Base-by-base conservation (phyloP, 2,888 invertebrate species). In the Lasius fuliginosus region DNA sequence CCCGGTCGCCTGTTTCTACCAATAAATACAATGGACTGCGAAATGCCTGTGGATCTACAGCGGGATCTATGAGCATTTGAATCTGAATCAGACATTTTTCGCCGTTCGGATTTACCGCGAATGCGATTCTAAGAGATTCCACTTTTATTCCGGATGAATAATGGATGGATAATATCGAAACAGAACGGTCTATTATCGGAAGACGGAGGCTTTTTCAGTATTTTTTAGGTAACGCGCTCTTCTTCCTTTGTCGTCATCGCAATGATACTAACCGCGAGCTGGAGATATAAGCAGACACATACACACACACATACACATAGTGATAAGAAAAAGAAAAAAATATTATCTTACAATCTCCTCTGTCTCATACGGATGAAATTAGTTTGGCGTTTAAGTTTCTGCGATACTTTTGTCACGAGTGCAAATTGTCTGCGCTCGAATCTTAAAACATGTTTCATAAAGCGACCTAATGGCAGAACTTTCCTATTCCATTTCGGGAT, bases 161-260 rank as follows among this genome's bases (percentile, higher is more conserved):
- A 93, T 93, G 93, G 91, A 92, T 92, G 90, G 89, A 91, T 91
- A 91, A 92, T 92, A 91, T 90, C 90, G 89, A 90, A 87, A 86
- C 83, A 79, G 85, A 88, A 56, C 86, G 75, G 84, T 82, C 75
- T 75, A 67, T 86, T 86, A 85, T 87, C 85, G 87, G 82, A 85
- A 86, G 89, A 86, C 75, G 86, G 64, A 77, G 85, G 49, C 67
- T 82, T 30, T 67, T 27, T 53, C n/a, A 40, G 58, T 67, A 74
- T 67, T 67, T 73, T 64, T 82, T 40, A 49, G 30, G 8, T 23
- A 27, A 36, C 65, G 56, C 40, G 8, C 30, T 33, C 53, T 53
- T 58, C 18, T 40, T 27, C 46, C 30, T 36, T 23, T 60, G 6
- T 58, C 27, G 15, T 15, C 11, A 42, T 58, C 8, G 40, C 30